phyloP scores from a whole-genome alignment of 2,113 vertebrate species.

The Thamnaconus septentrionalis region DNA sequence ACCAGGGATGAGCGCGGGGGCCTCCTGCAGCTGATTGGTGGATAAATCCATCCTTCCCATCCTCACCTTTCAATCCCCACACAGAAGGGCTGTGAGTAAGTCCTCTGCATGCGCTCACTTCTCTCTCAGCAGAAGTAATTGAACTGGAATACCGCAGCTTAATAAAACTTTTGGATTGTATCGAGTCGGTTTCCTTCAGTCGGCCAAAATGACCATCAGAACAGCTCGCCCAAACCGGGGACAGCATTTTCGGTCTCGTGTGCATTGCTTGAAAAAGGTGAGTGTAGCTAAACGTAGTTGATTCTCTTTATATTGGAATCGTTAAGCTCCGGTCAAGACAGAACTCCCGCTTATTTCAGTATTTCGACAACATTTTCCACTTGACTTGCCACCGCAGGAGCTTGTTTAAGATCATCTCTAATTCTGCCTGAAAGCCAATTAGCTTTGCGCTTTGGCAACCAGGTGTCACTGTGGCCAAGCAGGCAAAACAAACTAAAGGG shows the following conservation, averaged over 20 bases:
- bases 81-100: background rate
- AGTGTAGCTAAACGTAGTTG: constrained; percentile 12
- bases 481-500: background rate
- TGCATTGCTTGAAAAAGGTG: constrained; percentile 92
- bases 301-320: background rate
- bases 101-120: background rate
- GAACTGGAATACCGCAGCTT: background rate
- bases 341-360: background rate
- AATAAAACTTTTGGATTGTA: background rate
- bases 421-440: constrained; percentile 53
- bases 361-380: background rate
- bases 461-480: background rate
- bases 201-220: constrained; percentile 84
- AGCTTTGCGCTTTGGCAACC: constrained; percentile 18
- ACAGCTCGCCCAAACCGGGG: constrained; percentile 80
- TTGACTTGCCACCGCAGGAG: constrained; percentile 1
- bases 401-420: constrained; percentile 33
- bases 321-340: background rate
- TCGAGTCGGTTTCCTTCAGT: background rate
- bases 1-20: constrained; percentile 11
- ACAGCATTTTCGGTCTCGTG: constrained; percentile 84
- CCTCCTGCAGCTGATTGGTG: constrained; percentile 78
- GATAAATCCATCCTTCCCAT: constrained; percentile 40
- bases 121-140: constrained; percentile 6
- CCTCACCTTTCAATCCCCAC: constrained; percentile 26